These are phyloP conservation scores for Eurosta solidaginis DNA, from an alignment of 1,140 invertebrate genomes.

Conservation along the genomic window DNA sequence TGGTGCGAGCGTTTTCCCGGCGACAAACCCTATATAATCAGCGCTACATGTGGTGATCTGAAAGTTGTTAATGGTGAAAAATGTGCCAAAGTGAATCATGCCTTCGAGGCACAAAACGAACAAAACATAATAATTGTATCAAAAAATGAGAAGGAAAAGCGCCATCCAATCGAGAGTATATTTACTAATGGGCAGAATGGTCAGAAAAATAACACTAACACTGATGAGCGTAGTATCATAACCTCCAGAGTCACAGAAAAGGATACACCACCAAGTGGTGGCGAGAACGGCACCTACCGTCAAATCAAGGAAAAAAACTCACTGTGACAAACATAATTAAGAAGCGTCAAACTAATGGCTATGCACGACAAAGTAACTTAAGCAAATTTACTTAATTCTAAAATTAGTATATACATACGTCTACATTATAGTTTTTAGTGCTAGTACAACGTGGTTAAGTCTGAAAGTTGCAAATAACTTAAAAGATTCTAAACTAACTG, in stretches of 20 bases:
- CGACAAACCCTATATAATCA: constrained; percentile 54
- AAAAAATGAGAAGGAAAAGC: constrained; percentile 23
- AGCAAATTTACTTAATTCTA: constrained; percentile 32
- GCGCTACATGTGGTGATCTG: constrained; percentile 46
- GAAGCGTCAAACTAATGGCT: not conserved
- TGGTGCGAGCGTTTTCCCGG: constrained; percentile 44
- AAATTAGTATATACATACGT: not conserved
- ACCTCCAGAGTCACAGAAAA: not conserved
- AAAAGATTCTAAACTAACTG: constrained; percentile 8
- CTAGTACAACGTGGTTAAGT: constrained; percentile 14
- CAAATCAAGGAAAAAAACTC: constrained; percentile 30
- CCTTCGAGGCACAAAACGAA: constrained; percentile 47
- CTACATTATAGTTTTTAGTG: not conserved
- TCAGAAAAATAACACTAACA: not conserved
- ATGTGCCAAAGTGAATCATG: constrained; percentile 50
- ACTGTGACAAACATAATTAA: constrained; percentile 17
- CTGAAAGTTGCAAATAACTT: constrained; percentile 9
- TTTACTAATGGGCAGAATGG: constrained; percentile 24
- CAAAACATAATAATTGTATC: constrained; percentile 26
- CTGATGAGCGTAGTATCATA: not conserved
- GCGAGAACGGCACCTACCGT: constrained; percentile 34
- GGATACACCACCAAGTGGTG: not conserved
- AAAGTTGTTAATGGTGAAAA: constrained; percentile 39
- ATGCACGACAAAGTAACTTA: constrained; percentile 9
- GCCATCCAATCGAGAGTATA: constrained; percentile 33